Evolutionary conservation across 2,888 invertebrate species (phyloP).

Genomic region (Ophion ellenae): DNA sequence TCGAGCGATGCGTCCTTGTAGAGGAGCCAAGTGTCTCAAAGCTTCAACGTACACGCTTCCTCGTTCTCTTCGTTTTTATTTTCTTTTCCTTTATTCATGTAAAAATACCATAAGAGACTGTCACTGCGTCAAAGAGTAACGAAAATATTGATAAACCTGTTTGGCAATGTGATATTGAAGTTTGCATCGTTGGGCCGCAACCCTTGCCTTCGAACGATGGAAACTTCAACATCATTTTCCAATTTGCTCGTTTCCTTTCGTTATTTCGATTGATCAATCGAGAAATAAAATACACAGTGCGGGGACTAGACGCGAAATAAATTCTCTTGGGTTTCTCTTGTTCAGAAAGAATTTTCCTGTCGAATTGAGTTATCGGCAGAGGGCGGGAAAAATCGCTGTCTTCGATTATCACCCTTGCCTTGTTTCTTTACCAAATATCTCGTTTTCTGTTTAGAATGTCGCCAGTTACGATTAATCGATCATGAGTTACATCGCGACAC

Average conservation of each 20-base stretch:
- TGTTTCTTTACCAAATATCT: constrained; percentile 4
- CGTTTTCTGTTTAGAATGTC: constrained; percentile 26
- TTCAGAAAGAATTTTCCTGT: constrained; percentile 6
- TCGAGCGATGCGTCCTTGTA: constrained; percentile 21
- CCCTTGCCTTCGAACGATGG: no score
- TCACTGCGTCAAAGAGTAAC: constrained; percentile 28
- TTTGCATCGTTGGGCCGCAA: no score
- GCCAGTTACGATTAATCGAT: constrained; percentile 20
- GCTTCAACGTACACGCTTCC: constrained; percentile 52
- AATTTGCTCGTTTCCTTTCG: constrained; percentile 20
- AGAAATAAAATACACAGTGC: constrained; percentile 48
- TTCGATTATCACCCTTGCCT: neutral
- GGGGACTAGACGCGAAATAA: constrained; percentile 52
- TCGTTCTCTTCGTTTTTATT: constrained; percentile 25
- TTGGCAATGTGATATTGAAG: neutral
- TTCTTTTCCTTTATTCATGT: constrained; percentile 44
- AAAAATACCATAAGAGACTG: constrained; percentile 59
- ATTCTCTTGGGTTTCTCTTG: constrained; percentile 9
- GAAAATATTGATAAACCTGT: constrained; percentile 10
- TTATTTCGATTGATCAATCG: constrained; percentile 40
- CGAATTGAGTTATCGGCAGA: neutral
- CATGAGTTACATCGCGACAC: neutral
- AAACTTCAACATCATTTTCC: neutral
- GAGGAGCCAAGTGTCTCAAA: constrained; percentile 37
- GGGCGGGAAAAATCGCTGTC: neutral